phyloP scores from a whole-genome alignment of 2,113 vertebrate genomes.

The Callaeas wilsoni region DNA sequence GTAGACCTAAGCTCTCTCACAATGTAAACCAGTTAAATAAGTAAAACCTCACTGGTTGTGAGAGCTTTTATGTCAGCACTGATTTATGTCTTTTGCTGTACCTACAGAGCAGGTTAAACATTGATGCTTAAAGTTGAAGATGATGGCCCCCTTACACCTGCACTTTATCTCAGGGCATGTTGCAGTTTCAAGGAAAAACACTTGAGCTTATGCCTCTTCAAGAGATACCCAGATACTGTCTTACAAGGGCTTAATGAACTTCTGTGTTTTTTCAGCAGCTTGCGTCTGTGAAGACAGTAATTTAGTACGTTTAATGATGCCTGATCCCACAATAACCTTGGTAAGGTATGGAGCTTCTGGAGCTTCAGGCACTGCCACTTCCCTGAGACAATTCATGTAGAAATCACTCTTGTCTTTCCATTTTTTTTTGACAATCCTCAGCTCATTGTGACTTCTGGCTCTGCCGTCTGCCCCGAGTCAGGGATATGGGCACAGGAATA shows the following conservation, averaged over 20 bases:
- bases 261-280: neutral
- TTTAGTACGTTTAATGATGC: neutral
- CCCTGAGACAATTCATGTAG: fast-evolving
- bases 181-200: neutral
- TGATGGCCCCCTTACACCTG: neutral
- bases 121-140: neutral
- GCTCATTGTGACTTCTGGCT: neutral
- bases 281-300: neutral
- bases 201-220: neutral
- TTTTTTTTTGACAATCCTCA: neutral
- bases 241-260: neutral
- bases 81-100: neutral
- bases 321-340: neutral
- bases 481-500: neutral
- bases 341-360: neutral
- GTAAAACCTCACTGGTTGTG: neutral
- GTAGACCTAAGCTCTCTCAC: neutral
- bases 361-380: neutral
- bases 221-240: neutral
- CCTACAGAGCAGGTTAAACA: neutral
- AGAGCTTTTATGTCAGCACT: neutral
- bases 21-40: neutral
- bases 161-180: neutral
- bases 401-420: neutral
- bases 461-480: neutral